Evolutionary conservation across 2,113 vertebrate species (phyloP).

Genomic region (Melanocharis versteri): DNA sequence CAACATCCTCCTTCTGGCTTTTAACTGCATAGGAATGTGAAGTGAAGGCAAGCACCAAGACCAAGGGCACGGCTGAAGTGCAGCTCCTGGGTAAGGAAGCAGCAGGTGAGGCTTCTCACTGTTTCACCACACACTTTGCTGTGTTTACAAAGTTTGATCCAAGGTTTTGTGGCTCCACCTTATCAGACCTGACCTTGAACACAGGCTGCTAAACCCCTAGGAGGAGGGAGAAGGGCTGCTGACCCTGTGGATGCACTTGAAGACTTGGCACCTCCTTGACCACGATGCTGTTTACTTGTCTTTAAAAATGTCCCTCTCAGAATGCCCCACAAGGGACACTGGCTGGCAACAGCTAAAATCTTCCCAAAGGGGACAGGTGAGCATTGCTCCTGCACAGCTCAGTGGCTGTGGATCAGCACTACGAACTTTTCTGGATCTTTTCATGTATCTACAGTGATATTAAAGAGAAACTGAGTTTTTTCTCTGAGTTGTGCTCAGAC

Average conservation of each 20-base stretch:
- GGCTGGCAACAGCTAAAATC: not conserved
- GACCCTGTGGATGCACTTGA: not conserved
- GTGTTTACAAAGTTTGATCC: not conserved
- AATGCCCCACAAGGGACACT: accelerated
- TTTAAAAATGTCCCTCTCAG: not conserved
- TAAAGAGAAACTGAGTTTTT: not conserved
- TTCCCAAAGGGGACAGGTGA: not conserved
- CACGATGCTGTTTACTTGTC: accelerated
- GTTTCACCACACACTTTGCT: not conserved
- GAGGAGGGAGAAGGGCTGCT: not conserved
- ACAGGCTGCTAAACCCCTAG: not conserved
- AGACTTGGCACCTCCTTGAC: not conserved
- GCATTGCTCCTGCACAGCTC: not conserved
- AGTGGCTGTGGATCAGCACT: not conserved
- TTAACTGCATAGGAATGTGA: not conserved
- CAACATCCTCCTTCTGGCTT: not conserved
- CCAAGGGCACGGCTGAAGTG: not conserved
- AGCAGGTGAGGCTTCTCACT: not conserved
- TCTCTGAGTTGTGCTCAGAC: not conserved
- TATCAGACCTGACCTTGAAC: not conserved
- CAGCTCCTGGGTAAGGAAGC: not conserved
- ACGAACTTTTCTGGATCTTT: not conserved
- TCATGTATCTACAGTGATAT: not conserved
- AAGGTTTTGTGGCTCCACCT: not conserved
- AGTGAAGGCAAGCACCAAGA: not conserved